Evolutionary conservation across 2,113 vertebrate genomes (phyloP).

Genomic region (Dromaius novaehollandiae): DNA sequence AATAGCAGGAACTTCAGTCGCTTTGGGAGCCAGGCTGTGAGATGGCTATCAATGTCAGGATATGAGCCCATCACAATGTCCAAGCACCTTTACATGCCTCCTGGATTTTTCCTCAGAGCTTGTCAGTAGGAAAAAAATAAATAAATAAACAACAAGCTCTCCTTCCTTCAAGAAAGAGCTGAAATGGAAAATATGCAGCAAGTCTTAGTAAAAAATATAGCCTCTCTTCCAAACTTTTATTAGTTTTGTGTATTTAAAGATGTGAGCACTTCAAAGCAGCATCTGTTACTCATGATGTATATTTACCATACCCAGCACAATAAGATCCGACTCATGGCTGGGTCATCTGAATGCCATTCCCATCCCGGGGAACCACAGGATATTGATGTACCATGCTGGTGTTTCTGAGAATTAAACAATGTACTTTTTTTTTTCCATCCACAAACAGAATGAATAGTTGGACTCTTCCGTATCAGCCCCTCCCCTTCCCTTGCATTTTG

Average conservation of each 20-base stretch:
- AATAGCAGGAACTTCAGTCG: not conserved
- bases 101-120: not conserved
- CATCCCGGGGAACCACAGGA: not conserved
- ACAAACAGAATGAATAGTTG: not conserved
- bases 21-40: not conserved
- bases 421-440: not conserved
- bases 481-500: not conserved
- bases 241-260: slow-evolving; percentile 31
- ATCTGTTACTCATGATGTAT: slow-evolving; percentile 41
- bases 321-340: not conserved
- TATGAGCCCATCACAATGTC: not conserved
- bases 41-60: not conserved
- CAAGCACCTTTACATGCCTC: not conserved
- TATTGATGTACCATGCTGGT: not conserved
- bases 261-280: slow-evolving; percentile 35
- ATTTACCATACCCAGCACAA: slow-evolving; percentile 43
- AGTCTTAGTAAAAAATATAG: not conserved
- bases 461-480: not conserved
- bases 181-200: slow-evolving; percentile 25
- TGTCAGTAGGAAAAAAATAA: not conserved
- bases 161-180: not conserved
- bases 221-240: slow-evolving; percentile 20
- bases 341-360: not conserved
- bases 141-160: not conserved
- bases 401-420: not conserved